These are phyloP conservation scores for Indicator maculatus DNA, from an alignment of 2,113 vertebrate species.

Conservation along the genomic window DNA sequence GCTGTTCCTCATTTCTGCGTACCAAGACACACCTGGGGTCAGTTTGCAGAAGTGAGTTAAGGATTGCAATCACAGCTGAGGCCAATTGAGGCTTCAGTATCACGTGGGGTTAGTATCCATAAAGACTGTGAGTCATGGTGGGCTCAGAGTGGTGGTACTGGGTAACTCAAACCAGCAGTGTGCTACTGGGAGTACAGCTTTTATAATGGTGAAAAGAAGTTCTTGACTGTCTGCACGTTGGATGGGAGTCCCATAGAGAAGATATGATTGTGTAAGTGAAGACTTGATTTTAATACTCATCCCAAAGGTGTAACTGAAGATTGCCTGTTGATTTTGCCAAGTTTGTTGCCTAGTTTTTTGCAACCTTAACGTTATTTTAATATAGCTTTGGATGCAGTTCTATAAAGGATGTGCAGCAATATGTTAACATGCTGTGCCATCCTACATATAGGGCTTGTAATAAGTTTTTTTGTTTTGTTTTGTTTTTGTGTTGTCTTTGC, in stretches of 20 bases:
- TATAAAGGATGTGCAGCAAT: slow-evolving; percentile 61
- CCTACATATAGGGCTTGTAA: slow-evolving; percentile 63
- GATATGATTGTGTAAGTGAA: neutral
- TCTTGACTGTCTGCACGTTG: neutral
- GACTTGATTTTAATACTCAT: neutral
- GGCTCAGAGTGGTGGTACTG: neutral
- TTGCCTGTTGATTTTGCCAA: slow-evolving; percentile 43
- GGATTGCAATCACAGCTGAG: neutral
- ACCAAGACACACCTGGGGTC: slow-evolving; percentile 23
- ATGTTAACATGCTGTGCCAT: slow-evolving; percentile 68
- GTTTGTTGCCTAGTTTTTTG: slow-evolving; percentile 62
- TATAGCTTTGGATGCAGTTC: slow-evolving; percentile 62
- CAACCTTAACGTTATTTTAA: slow-evolving; percentile 59
- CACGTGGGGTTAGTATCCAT: neutral
- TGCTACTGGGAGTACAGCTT: neutral
- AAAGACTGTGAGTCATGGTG: neutral
- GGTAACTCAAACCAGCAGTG: neutral
- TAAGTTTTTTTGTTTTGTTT: neutral
- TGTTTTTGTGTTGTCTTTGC: slow-evolving; percentile 27
- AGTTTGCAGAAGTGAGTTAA: slow-evolving; percentile 29
- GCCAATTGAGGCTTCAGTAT: neutral
- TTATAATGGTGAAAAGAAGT: neutral
- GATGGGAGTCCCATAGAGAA: neutral
- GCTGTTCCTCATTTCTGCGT: slow-evolving; percentile 10
- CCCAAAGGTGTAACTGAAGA: slow-evolving; percentile 51